These are phyloP conservation scores for Rotaria socialis DNA, from an alignment of 2,888 invertebrate genomes.

Conservation along the genomic window DNA sequence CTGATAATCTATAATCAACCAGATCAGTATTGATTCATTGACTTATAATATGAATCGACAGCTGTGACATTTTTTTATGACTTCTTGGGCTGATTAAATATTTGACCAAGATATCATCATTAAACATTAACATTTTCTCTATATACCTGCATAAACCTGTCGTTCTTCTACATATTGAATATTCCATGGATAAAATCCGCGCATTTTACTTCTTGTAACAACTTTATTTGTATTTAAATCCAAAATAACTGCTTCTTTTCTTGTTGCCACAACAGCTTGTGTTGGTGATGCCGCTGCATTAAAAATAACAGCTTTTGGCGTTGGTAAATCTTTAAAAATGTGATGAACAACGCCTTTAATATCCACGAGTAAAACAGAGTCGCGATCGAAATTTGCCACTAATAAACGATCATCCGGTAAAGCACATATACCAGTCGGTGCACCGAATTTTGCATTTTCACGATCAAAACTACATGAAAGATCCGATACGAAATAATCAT, in stretches of 20 bases:
- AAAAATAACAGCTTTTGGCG: slow-evolving; percentile 11
- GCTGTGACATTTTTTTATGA: no score
- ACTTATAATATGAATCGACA: no score
- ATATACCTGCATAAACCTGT: background rate
- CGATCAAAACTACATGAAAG: slow-evolving; percentile 27
- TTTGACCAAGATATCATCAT: no score
- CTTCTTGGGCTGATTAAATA: no score
- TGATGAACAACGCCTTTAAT: slow-evolving; percentile 10
- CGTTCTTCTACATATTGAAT: slow-evolving; percentile 8
- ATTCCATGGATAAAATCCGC: slow-evolving; percentile 36
- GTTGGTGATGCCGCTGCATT: background rate
- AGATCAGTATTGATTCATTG: no score
- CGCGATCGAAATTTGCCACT: slow-evolving; percentile 21
- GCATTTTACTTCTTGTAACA: background rate
- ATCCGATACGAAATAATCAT: slow-evolving; percentile 13
- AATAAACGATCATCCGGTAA: slow-evolving; percentile 25
- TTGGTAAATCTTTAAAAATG: slow-evolving; percentile 34
- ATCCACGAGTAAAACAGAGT: slow-evolving; percentile 12
- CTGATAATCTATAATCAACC: no score
- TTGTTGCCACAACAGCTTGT: slow-evolving; percentile 15
- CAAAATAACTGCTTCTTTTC: slow-evolving; percentile 28
- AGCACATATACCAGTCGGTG: slow-evolving; percentile 25
- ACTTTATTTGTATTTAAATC: slow-evolving; percentile 31
- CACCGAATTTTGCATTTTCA: slow-evolving; percentile 9
- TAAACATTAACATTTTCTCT: no score